Conservation (phyloP, 2,113 vertebrate species). For the Rousettus leschenaultii region DNA sequence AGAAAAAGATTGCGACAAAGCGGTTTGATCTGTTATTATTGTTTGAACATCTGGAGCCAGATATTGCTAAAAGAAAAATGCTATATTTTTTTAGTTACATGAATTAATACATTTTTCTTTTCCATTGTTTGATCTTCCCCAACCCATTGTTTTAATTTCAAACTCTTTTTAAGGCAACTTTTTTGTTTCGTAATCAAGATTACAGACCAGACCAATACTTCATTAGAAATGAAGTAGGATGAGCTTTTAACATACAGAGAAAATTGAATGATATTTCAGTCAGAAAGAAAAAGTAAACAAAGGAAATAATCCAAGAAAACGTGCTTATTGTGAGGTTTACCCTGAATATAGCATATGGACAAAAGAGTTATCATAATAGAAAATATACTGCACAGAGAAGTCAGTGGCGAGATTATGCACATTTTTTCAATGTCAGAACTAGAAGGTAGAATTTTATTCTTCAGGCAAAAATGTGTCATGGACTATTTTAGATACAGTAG, state of each 20-base stretch:
- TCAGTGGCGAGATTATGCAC: background rate
- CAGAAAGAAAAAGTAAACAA: background rate
- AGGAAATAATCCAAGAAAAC: background rate
- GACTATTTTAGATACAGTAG: constrained; percentile 16
- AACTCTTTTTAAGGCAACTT: background rate
- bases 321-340: background rate
- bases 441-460: constrained; percentile 17
- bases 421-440: constrained; percentile 50
- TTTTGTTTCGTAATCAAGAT: background rate
- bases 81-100: background rate
- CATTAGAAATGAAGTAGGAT: background rate
- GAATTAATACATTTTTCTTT: background rate
- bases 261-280: background rate
- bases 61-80: background rate
- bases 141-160: background rate
- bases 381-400: background rate
- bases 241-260: background rate
- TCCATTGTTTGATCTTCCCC: background rate
- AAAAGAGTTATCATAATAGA: background rate
- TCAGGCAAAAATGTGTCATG: constrained; percentile 6
- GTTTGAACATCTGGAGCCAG: background rate
- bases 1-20: background rate
- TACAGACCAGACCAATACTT: background rate
- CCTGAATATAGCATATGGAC: background rate
- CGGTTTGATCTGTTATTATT: background rate